Conservation (phyloP, 2,113 vertebrate genomes). For the Panthera tigris region DNA sequence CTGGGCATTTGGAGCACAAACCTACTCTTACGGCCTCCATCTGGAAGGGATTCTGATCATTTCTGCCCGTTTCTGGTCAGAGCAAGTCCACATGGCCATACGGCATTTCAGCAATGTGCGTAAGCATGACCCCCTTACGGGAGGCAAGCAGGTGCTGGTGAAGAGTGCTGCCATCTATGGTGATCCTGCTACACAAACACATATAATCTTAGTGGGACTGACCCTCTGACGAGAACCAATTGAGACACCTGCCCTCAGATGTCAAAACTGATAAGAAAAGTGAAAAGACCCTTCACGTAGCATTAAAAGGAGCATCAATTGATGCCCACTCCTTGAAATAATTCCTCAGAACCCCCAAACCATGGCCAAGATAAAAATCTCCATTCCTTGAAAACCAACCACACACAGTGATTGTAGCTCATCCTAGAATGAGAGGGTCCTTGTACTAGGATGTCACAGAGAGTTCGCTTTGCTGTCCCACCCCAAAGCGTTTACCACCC, state of each 20-base stretch:
- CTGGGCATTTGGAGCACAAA: neutral
- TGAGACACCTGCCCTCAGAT: neutral
- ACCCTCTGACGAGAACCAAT: neutral
- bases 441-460: neutral
- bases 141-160: neutral
- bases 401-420: neutral
- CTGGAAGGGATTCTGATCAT: neutral
- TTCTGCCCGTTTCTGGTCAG: neutral
- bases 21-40: neutral
- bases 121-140: neutral
- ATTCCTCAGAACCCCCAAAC: conserved; percentile 23
- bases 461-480: neutral
- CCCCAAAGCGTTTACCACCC: neutral
- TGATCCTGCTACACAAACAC: neutral
- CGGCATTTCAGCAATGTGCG: neutral
- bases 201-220: neutral
- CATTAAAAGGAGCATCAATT: neutral
- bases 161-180: neutral
- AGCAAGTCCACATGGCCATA: neutral
- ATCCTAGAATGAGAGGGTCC: neutral
- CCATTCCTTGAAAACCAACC: neutral
- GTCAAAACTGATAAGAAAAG: neutral
- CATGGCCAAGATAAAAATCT: neutral
- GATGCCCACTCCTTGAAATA: neutral
- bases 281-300: neutral